Evolutionary conservation across 2,888 invertebrate species (phyloP).

Genomic region (Caenorhabditis wallacei): DNA sequence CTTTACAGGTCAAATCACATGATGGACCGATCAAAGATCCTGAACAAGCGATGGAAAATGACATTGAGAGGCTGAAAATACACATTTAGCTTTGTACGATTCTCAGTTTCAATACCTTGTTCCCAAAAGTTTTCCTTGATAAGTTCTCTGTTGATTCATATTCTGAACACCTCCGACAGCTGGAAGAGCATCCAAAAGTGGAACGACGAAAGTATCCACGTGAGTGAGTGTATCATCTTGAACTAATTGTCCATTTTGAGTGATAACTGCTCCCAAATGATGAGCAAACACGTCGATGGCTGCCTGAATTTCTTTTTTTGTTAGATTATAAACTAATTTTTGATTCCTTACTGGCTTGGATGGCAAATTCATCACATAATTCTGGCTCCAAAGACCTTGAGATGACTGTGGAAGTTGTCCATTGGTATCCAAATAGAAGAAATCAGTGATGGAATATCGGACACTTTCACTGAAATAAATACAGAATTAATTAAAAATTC

Average conservation of each 20-base stretch:
- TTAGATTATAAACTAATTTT: not conserved
- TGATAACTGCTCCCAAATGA: conserved; percentile 78
- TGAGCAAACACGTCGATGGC: conserved; percentile 79
- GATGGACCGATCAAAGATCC: conserved; percentile 76
- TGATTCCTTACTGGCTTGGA: conserved; percentile 63
- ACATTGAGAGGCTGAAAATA: conserved; percentile 68
- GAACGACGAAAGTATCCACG: conserved; percentile 78
- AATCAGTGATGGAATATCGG: conserved; percentile 68
- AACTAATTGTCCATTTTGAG: conserved; percentile 64
- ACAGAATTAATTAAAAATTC: not conserved
- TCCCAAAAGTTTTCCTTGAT: conserved; percentile 75
- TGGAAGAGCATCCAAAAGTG: conserved; percentile 66
- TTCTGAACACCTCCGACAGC: conserved; percentile 68
- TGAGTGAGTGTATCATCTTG: conserved; percentile 74
- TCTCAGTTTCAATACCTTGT: conserved; percentile 73
- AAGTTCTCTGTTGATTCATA: conserved; percentile 69
- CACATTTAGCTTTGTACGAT: no score
- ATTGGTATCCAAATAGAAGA: conserved; percentile 61
- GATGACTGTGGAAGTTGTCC: conserved; percentile 66
- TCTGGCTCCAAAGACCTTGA: conserved; percentile 65
- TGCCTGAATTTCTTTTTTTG: conserved; percentile 64
- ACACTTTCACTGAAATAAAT: conserved; percentile 64
- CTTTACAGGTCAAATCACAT: conserved; percentile 78
- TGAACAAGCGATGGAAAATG: conserved; percentile 77
- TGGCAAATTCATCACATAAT: conserved; percentile 68